These are phyloP conservation scores for Helicolenus hilgendorfi DNA, from an alignment of 2,797 vertebrate genomes.

Conservation along the genomic window DNA sequence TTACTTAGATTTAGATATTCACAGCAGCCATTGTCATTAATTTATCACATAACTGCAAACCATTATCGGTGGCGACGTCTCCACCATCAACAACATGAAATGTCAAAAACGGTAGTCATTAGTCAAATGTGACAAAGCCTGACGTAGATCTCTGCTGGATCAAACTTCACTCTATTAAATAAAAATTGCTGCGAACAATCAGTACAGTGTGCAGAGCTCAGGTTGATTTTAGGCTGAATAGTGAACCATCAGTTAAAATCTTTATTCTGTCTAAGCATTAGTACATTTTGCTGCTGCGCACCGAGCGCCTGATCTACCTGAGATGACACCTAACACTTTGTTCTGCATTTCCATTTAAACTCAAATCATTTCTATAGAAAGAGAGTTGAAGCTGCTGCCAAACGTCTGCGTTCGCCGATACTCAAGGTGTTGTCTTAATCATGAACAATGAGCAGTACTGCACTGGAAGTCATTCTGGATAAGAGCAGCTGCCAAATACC, in stretches of 20 bases:
- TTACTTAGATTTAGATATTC: background rate
- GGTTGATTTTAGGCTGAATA: no score
- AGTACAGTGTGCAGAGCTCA: no score
- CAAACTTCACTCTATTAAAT: background rate
- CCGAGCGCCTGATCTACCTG: background rate
- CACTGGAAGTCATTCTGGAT: background rate
- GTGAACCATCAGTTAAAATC: background rate
- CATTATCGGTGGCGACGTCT: background rate
- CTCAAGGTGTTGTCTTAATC: background rate
- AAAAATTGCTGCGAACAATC: background rate
- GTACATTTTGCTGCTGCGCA: background rate
- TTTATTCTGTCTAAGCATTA: background rate
- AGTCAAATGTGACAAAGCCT: background rate
- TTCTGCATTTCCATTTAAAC: background rate
- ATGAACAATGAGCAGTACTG: background rate
- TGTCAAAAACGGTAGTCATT: background rate
- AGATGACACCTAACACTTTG: background rate
- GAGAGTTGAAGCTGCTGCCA: background rate
- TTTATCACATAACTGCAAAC: background rate
- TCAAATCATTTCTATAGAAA: background rate
- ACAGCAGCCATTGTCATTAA: background rate
- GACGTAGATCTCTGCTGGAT: background rate
- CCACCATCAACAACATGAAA: background rate
- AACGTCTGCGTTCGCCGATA: background rate
- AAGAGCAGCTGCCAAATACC: background rate